phyloP scores from a whole-genome alignment of 2,888 invertebrate genomes.

The Bombylius discolor region DNA sequence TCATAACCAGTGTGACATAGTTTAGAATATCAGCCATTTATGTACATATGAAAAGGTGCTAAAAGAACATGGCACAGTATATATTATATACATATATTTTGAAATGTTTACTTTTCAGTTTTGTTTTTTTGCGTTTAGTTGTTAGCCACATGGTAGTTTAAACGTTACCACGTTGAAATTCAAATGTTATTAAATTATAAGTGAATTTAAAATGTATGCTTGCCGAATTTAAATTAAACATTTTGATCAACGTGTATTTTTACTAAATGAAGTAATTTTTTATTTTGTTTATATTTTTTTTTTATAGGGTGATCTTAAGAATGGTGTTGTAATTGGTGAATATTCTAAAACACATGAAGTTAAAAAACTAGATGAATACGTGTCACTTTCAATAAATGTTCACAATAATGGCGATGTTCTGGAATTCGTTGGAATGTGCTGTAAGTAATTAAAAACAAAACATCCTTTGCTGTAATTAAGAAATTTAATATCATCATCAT shows the following conservation, averaged over 20 bases:
- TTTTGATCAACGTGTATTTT: not conserved
- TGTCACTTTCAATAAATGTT: slow-evolving; percentile 84
- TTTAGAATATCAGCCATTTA: too few species aligned
- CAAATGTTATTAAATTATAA: too few species aligned
- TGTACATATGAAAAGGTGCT: too few species aligned
- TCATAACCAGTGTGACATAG: too few species aligned
- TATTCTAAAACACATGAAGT: slow-evolving; percentile 69
- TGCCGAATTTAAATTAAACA: not conserved
- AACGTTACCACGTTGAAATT: too few species aligned
- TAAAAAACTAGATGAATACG: slow-evolving; percentile 64
- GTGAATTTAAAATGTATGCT: not conserved
- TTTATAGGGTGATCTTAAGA: slow-evolving; percentile 65
- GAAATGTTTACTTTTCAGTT: too few species aligned
- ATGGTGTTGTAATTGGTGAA: slow-evolving; percentile 65
- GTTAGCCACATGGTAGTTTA: too few species aligned
- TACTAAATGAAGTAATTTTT: not conserved
- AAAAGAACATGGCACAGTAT: too few species aligned
- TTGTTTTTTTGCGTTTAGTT: too few species aligned
- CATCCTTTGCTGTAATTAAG: too few species aligned
- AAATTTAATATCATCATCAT: too few species aligned
- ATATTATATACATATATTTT: too few species aligned
- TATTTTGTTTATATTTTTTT: slow-evolving; percentile 8
- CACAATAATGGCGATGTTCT: slow-evolving; percentile 79
- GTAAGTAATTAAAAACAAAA: slow-evolving; percentile 42
- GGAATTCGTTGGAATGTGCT: slow-evolving; percentile 89